phyloP scores from a whole-genome alignment of 1,140 invertebrate genomes.

The Aleiodes sp. region DNA sequence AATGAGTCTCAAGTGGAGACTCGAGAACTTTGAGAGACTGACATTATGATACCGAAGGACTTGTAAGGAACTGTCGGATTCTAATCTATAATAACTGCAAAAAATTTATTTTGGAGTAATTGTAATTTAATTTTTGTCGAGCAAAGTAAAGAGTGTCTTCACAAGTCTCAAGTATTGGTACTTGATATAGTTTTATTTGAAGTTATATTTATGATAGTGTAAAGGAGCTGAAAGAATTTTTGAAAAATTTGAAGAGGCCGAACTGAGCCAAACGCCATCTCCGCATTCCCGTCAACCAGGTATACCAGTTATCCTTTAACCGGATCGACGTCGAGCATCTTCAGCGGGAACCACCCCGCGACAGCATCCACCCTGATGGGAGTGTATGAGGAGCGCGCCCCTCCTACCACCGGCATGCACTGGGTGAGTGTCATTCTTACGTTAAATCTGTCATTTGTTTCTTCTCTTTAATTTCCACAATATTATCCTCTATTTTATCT shows the following conservation, averaged over 20 bases:
- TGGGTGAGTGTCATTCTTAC: constrained; percentile 64
- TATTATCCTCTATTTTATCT: neutral
- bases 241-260: constrained; percentile 15
- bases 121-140: neutral
- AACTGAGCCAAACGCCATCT: constrained; percentile 56
- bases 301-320: constrained; percentile 54
- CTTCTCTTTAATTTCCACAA: neutral
- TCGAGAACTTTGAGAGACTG: neutral
- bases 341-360: constrained; percentile 62
- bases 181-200: no score
- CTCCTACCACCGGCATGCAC: constrained; percentile 69
- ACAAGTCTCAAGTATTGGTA: no score
- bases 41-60: neutral
- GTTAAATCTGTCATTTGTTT: neutral
- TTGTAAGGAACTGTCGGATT: no score
- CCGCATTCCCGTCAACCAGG: constrained; percentile 53
- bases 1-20: constrained; percentile 1
- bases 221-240: neutral
- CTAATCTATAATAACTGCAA: no score
- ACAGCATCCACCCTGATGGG: constrained; percentile 68
- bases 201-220: neutral
- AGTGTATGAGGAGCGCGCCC: constrained; percentile 69
- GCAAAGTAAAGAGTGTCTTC: no score
- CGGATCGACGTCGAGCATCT: constrained; percentile 57
- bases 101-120: neutral